Conservation (phyloP, 2,797 vertebrate species). For the Rhinella marina region DNA sequence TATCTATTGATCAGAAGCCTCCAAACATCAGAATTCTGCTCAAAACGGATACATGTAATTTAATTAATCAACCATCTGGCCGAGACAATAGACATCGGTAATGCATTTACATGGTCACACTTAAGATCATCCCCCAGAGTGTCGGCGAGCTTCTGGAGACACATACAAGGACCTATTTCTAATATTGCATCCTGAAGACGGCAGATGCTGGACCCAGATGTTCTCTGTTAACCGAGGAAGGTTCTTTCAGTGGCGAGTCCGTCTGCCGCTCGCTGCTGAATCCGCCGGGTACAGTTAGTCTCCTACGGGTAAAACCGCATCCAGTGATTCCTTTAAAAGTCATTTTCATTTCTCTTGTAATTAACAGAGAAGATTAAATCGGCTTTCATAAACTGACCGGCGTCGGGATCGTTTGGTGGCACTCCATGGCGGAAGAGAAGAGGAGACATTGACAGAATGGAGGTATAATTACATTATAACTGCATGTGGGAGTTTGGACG, state of each 20-base stretch:
- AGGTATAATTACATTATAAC: slow-evolving; percentile 1
- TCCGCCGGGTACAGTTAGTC: slow-evolving; percentile 53
- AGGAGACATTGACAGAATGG: background rate
- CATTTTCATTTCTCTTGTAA: slow-evolving; percentile 38
- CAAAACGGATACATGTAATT: slow-evolving; percentile 64
- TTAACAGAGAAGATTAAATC: slow-evolving; percentile 41
- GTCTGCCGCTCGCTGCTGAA: slow-evolving; percentile 58
- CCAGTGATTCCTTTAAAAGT: slow-evolving; percentile 48
- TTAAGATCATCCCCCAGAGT: slow-evolving; percentile 53
- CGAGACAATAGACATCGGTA: slow-evolving; percentile 57
- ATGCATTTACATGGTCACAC: slow-evolving; percentile 55
- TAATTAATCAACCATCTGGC: slow-evolving; percentile 65
- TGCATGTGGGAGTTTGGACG: slow-evolving; percentile 11
- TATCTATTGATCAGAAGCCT: slow-evolving; percentile 15
- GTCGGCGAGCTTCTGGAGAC: slow-evolving; percentile 42
- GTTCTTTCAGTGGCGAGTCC: slow-evolving; percentile 19
- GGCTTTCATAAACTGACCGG: slow-evolving; percentile 33
- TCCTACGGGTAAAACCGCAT: slow-evolving; percentile 49
- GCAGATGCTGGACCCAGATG: slow-evolving; percentile 59
- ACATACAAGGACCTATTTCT: slow-evolving; percentile 40
- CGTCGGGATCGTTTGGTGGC: background rate
- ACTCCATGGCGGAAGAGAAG: slow-evolving; percentile 21
- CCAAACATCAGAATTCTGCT: slow-evolving; percentile 41
- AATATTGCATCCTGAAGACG: slow-evolving; percentile 59
- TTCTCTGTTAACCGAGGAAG: slow-evolving; percentile 60